These are phyloP conservation scores for Leptinotarsa lineolata DNA, from an alignment of 1,140 invertebrate species.

Conservation along the genomic window DNA sequence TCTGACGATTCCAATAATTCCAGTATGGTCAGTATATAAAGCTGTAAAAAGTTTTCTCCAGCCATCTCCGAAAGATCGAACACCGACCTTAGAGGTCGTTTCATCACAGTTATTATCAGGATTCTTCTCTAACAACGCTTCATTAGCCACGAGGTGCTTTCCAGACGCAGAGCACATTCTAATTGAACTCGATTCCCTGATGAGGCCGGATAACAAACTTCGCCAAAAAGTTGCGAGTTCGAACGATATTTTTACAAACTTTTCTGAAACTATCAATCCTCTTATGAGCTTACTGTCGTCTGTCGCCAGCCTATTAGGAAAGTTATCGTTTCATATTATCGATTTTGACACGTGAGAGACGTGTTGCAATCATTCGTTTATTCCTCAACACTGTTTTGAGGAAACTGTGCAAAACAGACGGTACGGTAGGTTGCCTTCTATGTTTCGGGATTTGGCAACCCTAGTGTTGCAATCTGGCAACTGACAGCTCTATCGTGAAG, in stretches of 20 bases:
- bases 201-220: not conserved
- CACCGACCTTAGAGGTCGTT: not conserved
- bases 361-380: not conserved
- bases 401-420: too few species aligned
- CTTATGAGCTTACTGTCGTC: not conserved
- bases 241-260: not conserved
- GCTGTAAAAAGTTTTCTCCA: too few species aligned
- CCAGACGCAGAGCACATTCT: not conserved
- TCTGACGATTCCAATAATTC: too few species aligned
- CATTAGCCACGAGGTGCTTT: constrained; percentile 5
- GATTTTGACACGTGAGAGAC: not conserved
- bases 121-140: not conserved
- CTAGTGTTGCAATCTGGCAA: too few species aligned
- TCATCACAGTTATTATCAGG: not conserved
- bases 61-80: not conserved
- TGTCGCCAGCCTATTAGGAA: constrained; percentile 4
- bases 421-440: too few species aligned
- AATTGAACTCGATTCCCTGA: not conserved
- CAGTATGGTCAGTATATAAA: too few species aligned
- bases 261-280: not conserved
- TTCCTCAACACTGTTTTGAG: too few species aligned
- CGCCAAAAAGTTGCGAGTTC: not conserved
- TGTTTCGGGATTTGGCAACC: too few species aligned
- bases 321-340: constrained; percentile 6
- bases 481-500: too few species aligned